Evolutionary conservation across 1,140 invertebrate species (phyloP).

Genomic region (Hyles euphorbiae): DNA sequence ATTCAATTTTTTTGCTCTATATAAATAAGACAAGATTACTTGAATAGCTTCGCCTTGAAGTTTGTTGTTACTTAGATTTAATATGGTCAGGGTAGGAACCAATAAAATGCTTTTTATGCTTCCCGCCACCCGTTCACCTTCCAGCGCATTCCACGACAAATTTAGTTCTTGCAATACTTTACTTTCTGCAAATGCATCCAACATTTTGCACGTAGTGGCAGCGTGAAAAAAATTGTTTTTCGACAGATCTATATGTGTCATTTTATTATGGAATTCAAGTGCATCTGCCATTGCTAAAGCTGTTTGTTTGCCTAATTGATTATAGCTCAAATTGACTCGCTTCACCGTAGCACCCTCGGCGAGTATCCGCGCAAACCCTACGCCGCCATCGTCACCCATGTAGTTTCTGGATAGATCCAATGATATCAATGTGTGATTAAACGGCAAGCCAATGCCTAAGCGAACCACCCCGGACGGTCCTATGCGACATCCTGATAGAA

Average conservation of each 20-base stretch:
- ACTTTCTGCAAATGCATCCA: constrained; percentile 28
- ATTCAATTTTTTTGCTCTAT: constrained; percentile 37
- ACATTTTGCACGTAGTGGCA: constrained; percentile 28
- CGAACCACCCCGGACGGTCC: constrained; percentile 35
- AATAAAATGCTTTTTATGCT: constrained; percentile 28
- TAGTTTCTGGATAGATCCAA: constrained; percentile 47
- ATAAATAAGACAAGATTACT: constrained; percentile 22
- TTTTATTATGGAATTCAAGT: constrained; percentile 47
- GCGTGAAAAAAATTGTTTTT: constrained; percentile 59
- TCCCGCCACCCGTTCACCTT: constrained; percentile 28
- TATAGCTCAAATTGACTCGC: constrained; percentile 52
- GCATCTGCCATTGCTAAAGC: constrained; percentile 40
- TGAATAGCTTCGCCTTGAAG: constrained; percentile 28
- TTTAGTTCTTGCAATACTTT: constrained; percentile 35
- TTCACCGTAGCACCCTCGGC: constrained; percentile 20
- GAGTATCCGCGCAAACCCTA: constrained; percentile 33
- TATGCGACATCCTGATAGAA: constrained; percentile 50
- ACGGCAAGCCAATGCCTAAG: constrained; percentile 26
- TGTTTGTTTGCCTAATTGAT: constrained; percentile 45
- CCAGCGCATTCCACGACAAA: constrained; percentile 43
- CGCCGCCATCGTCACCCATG: constrained; percentile 45
- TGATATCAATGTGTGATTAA: constrained; percentile 26
- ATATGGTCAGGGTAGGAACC: constrained; percentile 23
- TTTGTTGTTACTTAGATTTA: constrained; percentile 46
- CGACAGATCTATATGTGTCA: constrained; percentile 63